Evolutionary conservation across 2,113 vertebrate species (phyloP), one percentile per base, ranked within the genome.

Genomic region (Empidonax traillii): DNA sequence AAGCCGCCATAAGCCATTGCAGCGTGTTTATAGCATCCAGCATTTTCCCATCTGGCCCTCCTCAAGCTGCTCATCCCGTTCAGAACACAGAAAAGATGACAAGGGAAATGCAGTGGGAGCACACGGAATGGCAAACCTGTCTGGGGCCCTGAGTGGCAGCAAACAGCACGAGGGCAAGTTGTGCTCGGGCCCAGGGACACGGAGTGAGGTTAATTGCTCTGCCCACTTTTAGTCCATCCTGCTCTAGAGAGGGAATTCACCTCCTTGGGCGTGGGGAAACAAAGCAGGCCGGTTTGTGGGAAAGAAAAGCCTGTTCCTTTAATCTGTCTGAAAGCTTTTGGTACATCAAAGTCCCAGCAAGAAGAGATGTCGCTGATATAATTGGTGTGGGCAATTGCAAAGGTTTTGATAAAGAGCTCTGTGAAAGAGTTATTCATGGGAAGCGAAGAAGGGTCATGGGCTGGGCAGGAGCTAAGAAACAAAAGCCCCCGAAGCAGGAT

Each of bases 201-300:
- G 28, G 8, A 46, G 10, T 5, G 39, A 72, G 90, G 83, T 63
- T 71, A 71, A 83, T 81, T 67, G 27, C n/a, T 80, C 51, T 43
- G 47, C 68, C 65, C 5, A 2, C 10, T 47, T 86, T 84, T 62
- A 90, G 68, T 35, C 65, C 30, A 3, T 46, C 0, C 0, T 41
- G 51, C 46, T 66, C 47, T 22, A 30, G 39, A 87, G 28, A 21
- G 22, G 12, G 24, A 83, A 46, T 8, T 6, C 20, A 19, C 59
- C 81, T 77, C 21, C 4, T 52, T 39, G 62, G 39, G 24, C 0
- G 0, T 7, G 7, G 10, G 25, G 4, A 28, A 67, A 72, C 33
- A 73, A 72, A 80, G 78, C 39, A 0, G 0, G 62, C 9, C 0
- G 0, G 53, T 30, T 43, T 84, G 46, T 30, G 59, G 16, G 28